Conservation (phyloP, 1,140 invertebrate species). For the Nasonia giraulti region DNA sequence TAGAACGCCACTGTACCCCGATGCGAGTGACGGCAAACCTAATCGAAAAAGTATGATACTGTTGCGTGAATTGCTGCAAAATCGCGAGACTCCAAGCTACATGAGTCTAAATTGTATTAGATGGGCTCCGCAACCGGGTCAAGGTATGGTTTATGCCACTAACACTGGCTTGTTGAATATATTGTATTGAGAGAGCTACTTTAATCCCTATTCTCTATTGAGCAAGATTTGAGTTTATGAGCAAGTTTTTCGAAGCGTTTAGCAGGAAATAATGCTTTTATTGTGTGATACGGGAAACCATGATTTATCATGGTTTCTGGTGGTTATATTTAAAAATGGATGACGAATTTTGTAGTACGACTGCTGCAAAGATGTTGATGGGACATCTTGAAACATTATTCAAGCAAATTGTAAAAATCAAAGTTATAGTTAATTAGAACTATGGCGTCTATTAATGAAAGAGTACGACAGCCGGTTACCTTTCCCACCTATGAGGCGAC, state of each 20-base stretch:
- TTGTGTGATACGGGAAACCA: conserved; percentile 34
- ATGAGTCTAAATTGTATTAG: conserved; percentile 88
- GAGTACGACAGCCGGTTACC: neutral
- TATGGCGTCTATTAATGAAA: neutral
- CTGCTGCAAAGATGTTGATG: neutral
- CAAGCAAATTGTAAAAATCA: conserved; percentile 39
- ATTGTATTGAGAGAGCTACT: conserved; percentile 66
- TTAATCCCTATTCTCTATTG: neutral
- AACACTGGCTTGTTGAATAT: conserved; percentile 88
- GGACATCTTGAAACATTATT: conserved; percentile 7
- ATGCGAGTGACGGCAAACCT: conserved; percentile 49
- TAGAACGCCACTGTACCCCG: neutral
- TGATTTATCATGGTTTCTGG: neutral
- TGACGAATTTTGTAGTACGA: neutral
- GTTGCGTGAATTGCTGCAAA: conserved; percentile 79
- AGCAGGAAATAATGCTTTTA: conserved; percentile 25
- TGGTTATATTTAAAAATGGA: conserved; percentile 32
- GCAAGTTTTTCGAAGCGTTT: conserved; percentile 13
- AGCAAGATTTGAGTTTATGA: neutral
- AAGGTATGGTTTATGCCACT: conserved; percentile 89
- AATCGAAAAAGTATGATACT: conserved; percentile 73
- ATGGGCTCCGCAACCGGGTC: conserved; percentile 87
- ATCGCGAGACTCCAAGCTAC: conserved; percentile 76
- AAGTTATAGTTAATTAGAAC: neutral
- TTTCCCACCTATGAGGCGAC: conserved; percentile 5